These are phyloP conservation scores for Mormyrus hasselquistii DNA, from an alignment of 2,797 vertebrate species.

Conservation along the genomic window DNA sequence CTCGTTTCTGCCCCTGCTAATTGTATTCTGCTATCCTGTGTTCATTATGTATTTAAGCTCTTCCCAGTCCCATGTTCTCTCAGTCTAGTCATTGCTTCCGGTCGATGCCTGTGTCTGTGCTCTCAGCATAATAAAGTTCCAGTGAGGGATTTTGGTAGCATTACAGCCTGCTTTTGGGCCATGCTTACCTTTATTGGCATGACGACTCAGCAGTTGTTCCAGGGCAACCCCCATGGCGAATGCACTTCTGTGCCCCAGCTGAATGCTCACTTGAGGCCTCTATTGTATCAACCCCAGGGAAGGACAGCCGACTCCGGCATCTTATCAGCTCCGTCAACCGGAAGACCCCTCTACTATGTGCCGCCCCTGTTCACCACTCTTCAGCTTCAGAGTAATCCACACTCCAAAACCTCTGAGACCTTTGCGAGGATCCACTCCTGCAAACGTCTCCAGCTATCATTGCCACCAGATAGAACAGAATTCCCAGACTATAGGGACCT, in stretches of 20 bases:
- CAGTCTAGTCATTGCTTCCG: neutral
- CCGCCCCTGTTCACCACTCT: neutral
- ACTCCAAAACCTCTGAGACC: neutral
- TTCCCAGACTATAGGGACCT: neutral
- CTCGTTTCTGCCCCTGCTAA: neutral
- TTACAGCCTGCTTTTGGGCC: neutral
- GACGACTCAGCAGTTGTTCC: neutral
- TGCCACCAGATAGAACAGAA: neutral
- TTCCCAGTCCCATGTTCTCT: neutral
- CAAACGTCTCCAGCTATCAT: neutral
- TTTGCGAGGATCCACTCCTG: neutral
- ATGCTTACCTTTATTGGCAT: neutral
- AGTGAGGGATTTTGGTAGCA: neutral
- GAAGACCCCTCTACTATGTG: neutral
- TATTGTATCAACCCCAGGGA: neutral
- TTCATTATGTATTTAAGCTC: neutral
- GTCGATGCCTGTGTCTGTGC: neutral
- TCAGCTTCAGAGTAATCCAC: neutral
- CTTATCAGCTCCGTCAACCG: neutral
- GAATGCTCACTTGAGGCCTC: neutral
- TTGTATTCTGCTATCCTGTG: neutral
- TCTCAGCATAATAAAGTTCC: neutral
- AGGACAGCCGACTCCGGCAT: neutral
- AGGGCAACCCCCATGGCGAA: neutral
- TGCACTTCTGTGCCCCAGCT: neutral